A percentile compares a stretch with the other conserved stretches of the same genome.
Conservation (phyloP, 2,113 vertebrate species). For the Calidris pygmaea region DNA sequence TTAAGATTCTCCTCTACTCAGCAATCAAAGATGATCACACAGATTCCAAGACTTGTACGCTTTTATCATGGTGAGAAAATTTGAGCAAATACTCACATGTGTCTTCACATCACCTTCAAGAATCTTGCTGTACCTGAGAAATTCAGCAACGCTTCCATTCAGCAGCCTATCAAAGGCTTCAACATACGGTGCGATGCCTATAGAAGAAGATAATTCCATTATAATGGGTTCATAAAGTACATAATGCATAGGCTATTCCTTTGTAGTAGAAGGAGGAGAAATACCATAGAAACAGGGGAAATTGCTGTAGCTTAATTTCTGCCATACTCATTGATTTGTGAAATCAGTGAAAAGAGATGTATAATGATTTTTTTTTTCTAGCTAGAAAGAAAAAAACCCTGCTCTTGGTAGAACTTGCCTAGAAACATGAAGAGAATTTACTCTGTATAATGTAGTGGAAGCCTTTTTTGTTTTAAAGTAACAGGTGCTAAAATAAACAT, state of each 20-base stretch:
- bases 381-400: not conserved
- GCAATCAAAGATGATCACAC: not conserved
- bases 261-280: not conserved
- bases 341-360: not conserved
- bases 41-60: not conserved
- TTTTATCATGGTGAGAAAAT: not conserved
- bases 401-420: not conserved
- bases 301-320: not conserved
- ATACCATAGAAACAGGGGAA: not conserved
- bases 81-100: slow-evolving; percentile 84
- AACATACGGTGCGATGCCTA: slow-evolving; percentile 82
- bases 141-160: slow-evolving; percentile 84
- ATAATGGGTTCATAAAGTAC: not conserved
- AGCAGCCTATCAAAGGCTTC: slow-evolving; percentile 89
- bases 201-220: slow-evolving; percentile 16
- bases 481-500: not conserved
- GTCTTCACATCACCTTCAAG: slow-evolving; percentile 90
- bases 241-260: not conserved
- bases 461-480: not conserved
- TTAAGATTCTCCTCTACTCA: not conserved
- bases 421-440: not conserved
- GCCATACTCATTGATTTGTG: not conserved
- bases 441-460: not conserved
- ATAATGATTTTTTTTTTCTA: not conserved
- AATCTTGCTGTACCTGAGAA: slow-evolving; percentile 84